A percentile compares a stretch with the other conserved stretches of the same genome.
Evolutionary conservation across 2,113 vertebrate genomes (phyloP).

Genomic region (Calidris pugnax): DNA sequence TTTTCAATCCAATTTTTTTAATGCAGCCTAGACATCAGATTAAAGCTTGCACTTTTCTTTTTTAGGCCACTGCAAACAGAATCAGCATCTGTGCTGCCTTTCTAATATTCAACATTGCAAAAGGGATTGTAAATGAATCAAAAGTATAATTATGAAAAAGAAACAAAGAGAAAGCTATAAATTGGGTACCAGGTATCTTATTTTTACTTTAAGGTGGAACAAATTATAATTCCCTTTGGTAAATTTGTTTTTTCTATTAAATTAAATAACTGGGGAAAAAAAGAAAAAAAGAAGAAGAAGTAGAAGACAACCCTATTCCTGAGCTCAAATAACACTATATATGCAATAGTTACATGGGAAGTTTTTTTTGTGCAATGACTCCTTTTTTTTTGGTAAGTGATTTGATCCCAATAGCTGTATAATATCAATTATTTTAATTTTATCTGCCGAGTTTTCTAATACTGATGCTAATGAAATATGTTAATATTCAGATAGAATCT

Average conservation of each 20-base stretch:
- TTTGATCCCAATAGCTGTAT: neutral
- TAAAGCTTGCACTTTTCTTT: constrained; percentile 87
- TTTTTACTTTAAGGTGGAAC: neutral
- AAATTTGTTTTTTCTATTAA: neutral
- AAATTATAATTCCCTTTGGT: neutral
- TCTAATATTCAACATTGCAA: constrained; percentile 6
- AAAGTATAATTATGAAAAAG: neutral
- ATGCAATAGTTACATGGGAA: neutral
- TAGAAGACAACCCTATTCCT: fast-evolving
- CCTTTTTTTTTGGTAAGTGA: neutral
- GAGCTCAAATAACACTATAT: neutral
- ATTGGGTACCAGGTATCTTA: neutral
- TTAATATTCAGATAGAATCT: neutral
- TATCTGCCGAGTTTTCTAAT: neutral
- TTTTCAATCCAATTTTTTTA: constrained; percentile 98
- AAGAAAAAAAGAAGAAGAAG: neutral
- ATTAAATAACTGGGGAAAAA: neutral
- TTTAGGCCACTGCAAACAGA: constrained; percentile 85
- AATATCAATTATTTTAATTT: neutral
- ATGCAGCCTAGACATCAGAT: constrained; percentile 95
- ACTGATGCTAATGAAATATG: neutral
- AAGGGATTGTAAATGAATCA: constrained; percentile 38
- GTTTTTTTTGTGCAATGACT: neutral
- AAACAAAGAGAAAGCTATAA: neutral
- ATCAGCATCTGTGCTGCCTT: constrained; percentile 84